phyloP scores from a whole-genome alignment of 1,140 invertebrate species.

The Brachionus manjavacas region DNA sequence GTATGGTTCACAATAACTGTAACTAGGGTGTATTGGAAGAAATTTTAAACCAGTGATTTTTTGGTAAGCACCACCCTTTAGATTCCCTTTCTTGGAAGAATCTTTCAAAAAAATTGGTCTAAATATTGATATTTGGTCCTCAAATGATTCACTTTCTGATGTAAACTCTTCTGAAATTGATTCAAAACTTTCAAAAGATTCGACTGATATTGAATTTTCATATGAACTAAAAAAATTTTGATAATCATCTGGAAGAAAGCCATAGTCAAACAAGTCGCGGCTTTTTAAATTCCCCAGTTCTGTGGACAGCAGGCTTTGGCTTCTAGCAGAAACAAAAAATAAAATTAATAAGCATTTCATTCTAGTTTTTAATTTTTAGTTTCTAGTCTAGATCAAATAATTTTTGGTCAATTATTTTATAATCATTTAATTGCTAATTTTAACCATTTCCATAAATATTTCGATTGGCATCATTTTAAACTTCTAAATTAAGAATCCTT shows the following conservation, averaged over 20 bases:
- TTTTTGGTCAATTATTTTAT: neutral
- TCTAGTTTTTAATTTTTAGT: neutral
- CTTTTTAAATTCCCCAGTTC: neutral
- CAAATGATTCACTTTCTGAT: neutral
- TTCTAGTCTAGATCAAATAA: neutral
- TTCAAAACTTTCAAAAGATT: neutral
- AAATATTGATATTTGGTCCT: neutral
- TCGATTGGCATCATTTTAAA: neutral
- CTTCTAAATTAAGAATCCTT: neutral
- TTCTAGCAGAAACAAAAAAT: neutral
- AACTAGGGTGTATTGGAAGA: neutral
- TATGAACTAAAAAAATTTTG: neutral
- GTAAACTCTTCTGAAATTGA: neutral
- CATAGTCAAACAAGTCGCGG: neutral
- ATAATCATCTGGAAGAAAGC: neutral
- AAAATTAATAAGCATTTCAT: neutral
- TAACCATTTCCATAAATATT: neutral
- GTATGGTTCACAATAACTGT: neutral
- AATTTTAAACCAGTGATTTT: neutral
- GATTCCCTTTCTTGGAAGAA: neutral
- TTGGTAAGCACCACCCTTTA: neutral
- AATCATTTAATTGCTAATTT: neutral
- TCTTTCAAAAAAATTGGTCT: neutral
- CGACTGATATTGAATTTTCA: neutral
- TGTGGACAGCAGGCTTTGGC: neutral